Evolutionary conservation across 2,113 vertebrate species (phyloP).

Genomic region (Halcyon malimbica): DNA sequence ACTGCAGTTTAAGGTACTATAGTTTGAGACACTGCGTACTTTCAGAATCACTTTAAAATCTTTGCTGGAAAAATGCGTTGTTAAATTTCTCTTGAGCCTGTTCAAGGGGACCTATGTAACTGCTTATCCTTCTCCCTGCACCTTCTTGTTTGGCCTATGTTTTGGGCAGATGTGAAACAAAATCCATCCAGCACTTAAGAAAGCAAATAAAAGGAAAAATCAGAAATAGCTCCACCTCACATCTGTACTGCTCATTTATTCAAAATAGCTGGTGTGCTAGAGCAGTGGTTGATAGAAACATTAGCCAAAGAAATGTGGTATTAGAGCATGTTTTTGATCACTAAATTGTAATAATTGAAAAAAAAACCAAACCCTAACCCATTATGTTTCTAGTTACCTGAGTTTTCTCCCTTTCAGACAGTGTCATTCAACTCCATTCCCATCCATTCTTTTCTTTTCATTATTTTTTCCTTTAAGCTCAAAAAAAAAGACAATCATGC

Average conservation of each 20-base stretch:
- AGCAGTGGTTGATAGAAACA: neutral
- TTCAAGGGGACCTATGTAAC: neutral
- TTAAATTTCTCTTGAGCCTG: neutral
- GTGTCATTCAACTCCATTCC: neutral
- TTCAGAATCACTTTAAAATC: neutral
- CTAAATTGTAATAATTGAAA: neutral
- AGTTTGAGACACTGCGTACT: neutral
- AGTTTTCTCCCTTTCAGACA: neutral
- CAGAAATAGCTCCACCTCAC: neutral
- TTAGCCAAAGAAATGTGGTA: neutral
- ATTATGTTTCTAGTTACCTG: neutral
- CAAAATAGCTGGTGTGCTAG: neutral
- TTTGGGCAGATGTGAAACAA: neutral
- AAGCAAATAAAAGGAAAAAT: neutral
- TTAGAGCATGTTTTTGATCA: neutral
- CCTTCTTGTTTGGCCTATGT: neutral
- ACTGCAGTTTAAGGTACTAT: constrained; percentile 26
- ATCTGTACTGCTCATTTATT: neutral
- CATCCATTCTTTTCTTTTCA: neutral
- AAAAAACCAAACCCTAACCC: too few relatives aligned
- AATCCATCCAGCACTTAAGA: neutral
- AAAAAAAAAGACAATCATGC: neutral
- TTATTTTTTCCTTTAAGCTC: neutral
- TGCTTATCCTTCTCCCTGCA: neutral
- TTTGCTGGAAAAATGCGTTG: neutral